A percentile compares a stretch with the other conserved stretches of the same genome.
phyloP scores from a whole-genome alignment of 1,140 invertebrate species.

The Anoplophora glabripennis region DNA sequence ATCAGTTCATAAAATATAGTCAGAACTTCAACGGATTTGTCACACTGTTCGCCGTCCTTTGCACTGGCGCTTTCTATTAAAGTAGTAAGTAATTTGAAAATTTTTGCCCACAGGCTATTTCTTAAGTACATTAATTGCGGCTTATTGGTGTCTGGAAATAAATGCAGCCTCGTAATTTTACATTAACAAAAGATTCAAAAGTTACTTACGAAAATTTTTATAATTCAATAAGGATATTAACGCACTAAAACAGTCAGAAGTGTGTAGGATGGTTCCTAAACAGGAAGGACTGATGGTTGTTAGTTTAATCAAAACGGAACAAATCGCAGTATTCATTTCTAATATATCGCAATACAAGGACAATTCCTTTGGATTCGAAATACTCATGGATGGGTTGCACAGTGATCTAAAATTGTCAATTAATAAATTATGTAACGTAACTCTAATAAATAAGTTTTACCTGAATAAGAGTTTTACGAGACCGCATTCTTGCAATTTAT shows the following conservation, averaged over 20 bases:
- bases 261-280: conserved; percentile 48
- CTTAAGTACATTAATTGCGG: conserved; percentile 46
- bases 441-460: conserved; percentile 13
- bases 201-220: conserved; percentile 51
- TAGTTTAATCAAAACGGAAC: conserved; percentile 49
- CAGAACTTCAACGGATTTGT: conserved; percentile 29
- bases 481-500: conserved; percentile 29
- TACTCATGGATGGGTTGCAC: conserved; percentile 39
- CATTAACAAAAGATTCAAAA: conserved; percentile 2
- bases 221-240: conserved; percentile 51
- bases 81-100: conserved; percentile 51
- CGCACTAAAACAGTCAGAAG: conserved; percentile 49
- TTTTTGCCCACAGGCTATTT: conserved; percentile 51
- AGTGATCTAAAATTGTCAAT: conserved; percentile 42
- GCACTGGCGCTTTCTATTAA: conserved; percentile 36
- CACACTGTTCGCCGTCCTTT: conserved; percentile 21
- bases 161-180: neutral
- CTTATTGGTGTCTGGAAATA: conserved; percentile 41
- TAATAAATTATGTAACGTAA: neutral
- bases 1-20: conserved; percentile 44
- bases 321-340: conserved; percentile 54
- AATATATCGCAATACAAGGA: conserved; percentile 50
- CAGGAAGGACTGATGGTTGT: conserved; percentile 46
- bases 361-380: conserved; percentile 42
- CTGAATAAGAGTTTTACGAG: conserved; percentile 33